phyloP scores from a whole-genome alignment of 1,140 invertebrate genomes.

The Rhopalosiphum maidis region DNA sequence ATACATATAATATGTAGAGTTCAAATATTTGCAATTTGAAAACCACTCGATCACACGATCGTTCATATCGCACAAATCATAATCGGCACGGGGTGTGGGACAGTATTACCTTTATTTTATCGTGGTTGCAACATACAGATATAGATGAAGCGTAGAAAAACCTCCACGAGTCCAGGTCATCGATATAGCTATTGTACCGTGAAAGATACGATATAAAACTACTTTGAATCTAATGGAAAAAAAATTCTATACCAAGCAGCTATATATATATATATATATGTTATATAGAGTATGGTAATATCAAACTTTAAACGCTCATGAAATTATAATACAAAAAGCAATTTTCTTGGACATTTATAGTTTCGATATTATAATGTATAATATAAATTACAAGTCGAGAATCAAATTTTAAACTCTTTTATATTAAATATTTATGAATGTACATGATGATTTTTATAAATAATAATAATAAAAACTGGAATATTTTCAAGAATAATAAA shows the following conservation, averaged over 20 bases:
- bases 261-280: not conserved
- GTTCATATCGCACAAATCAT: not conserved
- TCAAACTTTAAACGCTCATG: not conserved
- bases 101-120: slow-evolving; percentile 7
- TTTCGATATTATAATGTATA: slow-evolving; percentile 1
- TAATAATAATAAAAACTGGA: not conserved
- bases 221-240: not conserved
- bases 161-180: not conserved
- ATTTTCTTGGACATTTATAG: not conserved
- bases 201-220: not conserved
- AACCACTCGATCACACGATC: not conserved
- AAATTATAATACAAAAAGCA: slow-evolving; percentile 1
- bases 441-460: not conserved
- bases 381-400: not conserved
- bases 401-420: not conserved
- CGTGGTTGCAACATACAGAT: not conserved
- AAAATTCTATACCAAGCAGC: not conserved
- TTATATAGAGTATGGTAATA: not conserved
- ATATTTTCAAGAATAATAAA: not conserved
- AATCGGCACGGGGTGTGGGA: not conserved
- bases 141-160: not conserved
- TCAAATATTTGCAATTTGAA: slow-evolving; percentile 1
- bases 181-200: slow-evolving; percentile 11
- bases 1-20: not conserved
- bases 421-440: slow-evolving; percentile 9